These are phyloP conservation scores for Nautilus pompilius DNA, from an alignment of 1,140 invertebrate genomes.

Conservation along the genomic window DNA sequence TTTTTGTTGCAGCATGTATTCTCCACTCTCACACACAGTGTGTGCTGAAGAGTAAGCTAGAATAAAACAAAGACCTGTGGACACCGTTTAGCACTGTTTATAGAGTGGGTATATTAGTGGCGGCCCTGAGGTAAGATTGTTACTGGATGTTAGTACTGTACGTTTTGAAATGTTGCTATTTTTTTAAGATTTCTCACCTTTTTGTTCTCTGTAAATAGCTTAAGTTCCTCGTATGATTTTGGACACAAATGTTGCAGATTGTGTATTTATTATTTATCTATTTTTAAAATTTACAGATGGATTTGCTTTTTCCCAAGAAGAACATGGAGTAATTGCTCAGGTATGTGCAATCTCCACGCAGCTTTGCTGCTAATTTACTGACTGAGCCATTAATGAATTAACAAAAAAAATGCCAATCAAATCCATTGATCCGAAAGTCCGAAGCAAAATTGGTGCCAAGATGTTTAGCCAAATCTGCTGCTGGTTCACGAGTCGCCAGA, in stretches of 20 bases:
- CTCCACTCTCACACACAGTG: no score
- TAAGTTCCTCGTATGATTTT: background rate
- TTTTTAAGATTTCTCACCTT: background rate
- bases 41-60: no score
- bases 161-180: background rate
- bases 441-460: background rate
- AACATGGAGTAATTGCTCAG: constrained; percentile 89
- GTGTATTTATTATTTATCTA: background rate
- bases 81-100: no score
- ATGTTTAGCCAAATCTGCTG: no score
- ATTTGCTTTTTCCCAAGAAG: constrained; percentile 98
- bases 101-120: no score
- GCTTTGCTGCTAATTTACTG: background rate
- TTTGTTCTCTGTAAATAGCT: background rate
- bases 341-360: constrained; percentile 40
- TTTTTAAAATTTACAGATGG: constrained; percentile 70
- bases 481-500: background rate
- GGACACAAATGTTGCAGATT: background rate
- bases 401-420: background rate
- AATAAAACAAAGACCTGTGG: no score
- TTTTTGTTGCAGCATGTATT: no score
- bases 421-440: background rate
- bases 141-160: background rate
- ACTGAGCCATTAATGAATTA: background rate
- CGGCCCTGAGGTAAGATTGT: background rate